These are phyloP conservation scores for Branchipolynoe longqiensis DNA, from an alignment of 2,888 invertebrate genomes.

Conservation along the genomic window DNA sequence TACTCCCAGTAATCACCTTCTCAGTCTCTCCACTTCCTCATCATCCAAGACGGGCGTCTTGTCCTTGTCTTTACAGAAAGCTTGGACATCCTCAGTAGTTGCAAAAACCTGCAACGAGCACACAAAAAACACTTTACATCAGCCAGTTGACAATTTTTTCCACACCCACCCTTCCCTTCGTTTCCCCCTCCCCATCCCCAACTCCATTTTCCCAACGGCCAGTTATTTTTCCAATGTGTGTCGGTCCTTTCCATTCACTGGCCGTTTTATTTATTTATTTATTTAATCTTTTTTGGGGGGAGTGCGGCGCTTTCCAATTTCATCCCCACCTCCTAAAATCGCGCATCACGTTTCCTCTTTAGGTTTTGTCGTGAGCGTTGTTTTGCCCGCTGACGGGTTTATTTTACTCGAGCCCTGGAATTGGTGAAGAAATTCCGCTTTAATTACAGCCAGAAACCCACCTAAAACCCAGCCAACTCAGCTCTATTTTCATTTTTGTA, in stretches of 20 bases:
- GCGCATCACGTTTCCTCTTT: slow-evolving; percentile 49
- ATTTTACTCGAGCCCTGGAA: not conserved
- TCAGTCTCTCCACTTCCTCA: slow-evolving; percentile 84
- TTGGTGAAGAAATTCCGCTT: slow-evolving; percentile 5
- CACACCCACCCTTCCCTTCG: slow-evolving; percentile 3
- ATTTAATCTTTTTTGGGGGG: too few relatives aligned
- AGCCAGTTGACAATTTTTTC: slow-evolving; percentile 33
- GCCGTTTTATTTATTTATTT: too few relatives aligned
- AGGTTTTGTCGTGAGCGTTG: slow-evolving; percentile 49
- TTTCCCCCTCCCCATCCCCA: not conserved
- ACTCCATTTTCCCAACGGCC: too few relatives aligned
- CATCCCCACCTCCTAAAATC: slow-evolving; percentile 25
- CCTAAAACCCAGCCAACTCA: too few relatives aligned
- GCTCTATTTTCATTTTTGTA: too few relatives aligned
- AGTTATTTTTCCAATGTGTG: slow-evolving; percentile 40
- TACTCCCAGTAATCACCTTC: slow-evolving; percentile 72
- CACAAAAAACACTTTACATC: slow-evolving; percentile 51
- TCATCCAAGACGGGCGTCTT: slow-evolving; percentile 74
- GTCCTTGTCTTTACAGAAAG: slow-evolving; percentile 55
- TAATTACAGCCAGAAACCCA: slow-evolving; percentile 46
- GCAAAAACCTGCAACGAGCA: slow-evolving; percentile 45
- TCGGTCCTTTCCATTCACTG: slow-evolving; percentile 16
- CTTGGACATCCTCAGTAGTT: slow-evolving; percentile 38
- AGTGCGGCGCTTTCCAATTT: slow-evolving; percentile 25
- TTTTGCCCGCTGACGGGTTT: too few relatives aligned